Conservation (phyloP, 1,140 invertebrate species). For the Tetragonula clypearis region DNA sequence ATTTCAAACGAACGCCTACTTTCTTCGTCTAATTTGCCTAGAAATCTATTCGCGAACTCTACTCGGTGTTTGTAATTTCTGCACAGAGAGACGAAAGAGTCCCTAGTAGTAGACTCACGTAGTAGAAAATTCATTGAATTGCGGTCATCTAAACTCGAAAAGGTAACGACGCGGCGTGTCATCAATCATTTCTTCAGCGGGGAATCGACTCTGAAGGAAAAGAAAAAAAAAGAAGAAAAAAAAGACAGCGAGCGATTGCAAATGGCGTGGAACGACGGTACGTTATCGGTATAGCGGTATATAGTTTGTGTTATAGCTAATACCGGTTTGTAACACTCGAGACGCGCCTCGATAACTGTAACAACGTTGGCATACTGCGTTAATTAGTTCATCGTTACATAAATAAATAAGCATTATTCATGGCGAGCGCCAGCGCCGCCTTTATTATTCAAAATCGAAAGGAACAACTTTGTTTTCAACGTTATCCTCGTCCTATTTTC, state of each 20-base stretch:
- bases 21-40: neutral
- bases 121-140: neutral
- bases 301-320: no score
- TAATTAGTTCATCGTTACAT: conserved; percentile 44
- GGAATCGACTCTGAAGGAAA: no score
- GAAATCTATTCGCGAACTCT: neutral
- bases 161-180: neutral
- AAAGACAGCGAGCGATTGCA: no score
- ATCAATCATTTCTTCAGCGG: neutral
- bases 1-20: neutral
- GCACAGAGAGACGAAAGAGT: neutral
- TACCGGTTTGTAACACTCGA: neutral
- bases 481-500: neutral
- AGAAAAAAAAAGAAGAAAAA: no score
- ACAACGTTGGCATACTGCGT: conserved; percentile 23
- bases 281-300: conserved; percentile 1
- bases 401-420: conserved; percentile 46
- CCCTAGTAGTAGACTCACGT: neutral
- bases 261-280: neutral
- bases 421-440: neutral
- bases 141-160: neutral
- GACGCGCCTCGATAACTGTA: neutral
- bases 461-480: conserved; percentile 23
- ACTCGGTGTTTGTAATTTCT: neutral
- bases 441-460: conserved; percentile 49